A percentile compares a stretch with the other conserved stretches of the same genome.
Conservation (phyloP, 2,797 vertebrate species). For the Epinephelus coioides region DNA sequence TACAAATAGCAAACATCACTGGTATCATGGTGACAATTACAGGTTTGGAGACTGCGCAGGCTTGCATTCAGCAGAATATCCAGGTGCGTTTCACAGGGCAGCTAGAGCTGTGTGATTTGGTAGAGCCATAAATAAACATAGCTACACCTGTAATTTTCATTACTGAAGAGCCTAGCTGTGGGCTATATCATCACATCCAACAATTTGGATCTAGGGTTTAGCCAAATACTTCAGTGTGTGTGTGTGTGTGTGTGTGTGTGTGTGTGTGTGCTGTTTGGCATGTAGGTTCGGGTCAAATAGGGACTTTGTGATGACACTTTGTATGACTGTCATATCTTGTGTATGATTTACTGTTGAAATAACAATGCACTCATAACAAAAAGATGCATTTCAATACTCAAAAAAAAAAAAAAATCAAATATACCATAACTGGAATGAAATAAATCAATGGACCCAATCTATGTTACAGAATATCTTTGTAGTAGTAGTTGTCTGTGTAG, state of each 20-base stretch:
- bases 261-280: conserved; percentile 6
- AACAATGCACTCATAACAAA: neutral
- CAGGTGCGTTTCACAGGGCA: conserved; percentile 49
- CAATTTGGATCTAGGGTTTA: conserved; percentile 66
- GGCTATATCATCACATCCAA: conserved; percentile 56
- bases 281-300: conserved; percentile 21
- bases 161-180: conserved; percentile 72
- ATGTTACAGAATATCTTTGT: too few species aligned
- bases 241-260: conserved; percentile 1
- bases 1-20: conserved; percentile 58
- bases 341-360: neutral
- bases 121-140: conserved; percentile 68
- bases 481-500: too few species aligned
- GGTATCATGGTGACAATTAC: conserved; percentile 74
- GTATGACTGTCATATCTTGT: neutral
- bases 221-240: conserved; percentile 44
- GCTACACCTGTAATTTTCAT: conserved; percentile 87
- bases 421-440: neutral
- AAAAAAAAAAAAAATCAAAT: too few species aligned
- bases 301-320: neutral
- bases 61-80: conserved; percentile 58
- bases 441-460: neutral
- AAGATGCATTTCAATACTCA: neutral
- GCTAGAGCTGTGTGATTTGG: conserved; percentile 64
- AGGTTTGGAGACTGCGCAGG: conserved; percentile 68